Evolutionary conservation across 1,140 invertebrate species (phyloP).

Genomic region (Apis dorsata): DNA sequence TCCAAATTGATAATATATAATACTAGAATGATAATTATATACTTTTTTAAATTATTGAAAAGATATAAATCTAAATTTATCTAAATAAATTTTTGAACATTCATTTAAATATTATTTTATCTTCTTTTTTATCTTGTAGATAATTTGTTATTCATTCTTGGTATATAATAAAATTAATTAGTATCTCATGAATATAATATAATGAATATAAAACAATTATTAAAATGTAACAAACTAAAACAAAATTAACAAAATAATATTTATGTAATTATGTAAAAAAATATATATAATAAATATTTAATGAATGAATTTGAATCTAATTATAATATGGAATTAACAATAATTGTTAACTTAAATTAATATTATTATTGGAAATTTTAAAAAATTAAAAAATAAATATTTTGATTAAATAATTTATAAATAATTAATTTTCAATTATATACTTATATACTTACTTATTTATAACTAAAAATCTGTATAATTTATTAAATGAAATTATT

Average conservation of each 20-base stretch:
- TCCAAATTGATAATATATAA: slow-evolving; percentile 35
- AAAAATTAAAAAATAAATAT: not conserved
- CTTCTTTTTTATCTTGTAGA: not conserved
- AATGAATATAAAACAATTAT: slow-evolving; percentile 29
- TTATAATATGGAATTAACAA: not conserved
- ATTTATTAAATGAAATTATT: not conserved
- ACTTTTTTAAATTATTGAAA: slow-evolving; percentile 32
- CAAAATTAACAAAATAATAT: slow-evolving; percentile 15
- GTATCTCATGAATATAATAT: not conserved
- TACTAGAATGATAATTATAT: slow-evolving; percentile 28
- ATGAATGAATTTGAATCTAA: not conserved
- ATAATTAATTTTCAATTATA: not conserved
- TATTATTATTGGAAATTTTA: not conserved
- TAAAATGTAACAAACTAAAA: slow-evolving; percentile 29
- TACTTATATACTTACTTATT: not conserved
- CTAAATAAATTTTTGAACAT: slow-evolving; percentile 43
- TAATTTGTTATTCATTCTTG: not conserved
- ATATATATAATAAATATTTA: not conserved
- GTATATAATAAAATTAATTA: not conserved
- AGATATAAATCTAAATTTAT: not conserved
- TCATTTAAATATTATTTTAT: slow-evolving; percentile 24
- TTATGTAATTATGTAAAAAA: not conserved
- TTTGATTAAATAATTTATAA: not conserved
- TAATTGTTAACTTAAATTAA: not conserved
- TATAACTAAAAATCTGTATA: not conserved